These are phyloP conservation scores for Verasper variegatus DNA, from an alignment of 2,113 vertebrate species.

Conservation along the genomic window DNA sequence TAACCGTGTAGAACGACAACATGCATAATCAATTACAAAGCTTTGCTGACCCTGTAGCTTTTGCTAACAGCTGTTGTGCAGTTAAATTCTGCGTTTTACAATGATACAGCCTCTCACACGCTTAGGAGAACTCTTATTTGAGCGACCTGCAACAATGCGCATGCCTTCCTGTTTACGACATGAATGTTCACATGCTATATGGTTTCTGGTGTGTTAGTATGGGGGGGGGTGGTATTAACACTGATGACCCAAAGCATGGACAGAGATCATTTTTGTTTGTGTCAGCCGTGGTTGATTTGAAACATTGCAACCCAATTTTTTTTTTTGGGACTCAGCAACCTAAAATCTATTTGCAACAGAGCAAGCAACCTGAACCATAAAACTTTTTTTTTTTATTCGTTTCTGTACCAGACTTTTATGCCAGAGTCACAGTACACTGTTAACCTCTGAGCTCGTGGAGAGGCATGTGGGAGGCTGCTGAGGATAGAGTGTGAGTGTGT, in stretches of 20 bases:
- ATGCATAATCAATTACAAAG: too few relatives aligned
- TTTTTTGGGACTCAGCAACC: conserved; percentile 43
- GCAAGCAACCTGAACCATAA: conserved; percentile 46
- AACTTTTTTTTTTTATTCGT: conserved; percentile 55
- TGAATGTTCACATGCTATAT: too few relatives aligned
- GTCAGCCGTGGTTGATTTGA: conserved; percentile 34
- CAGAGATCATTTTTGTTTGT: neutral
- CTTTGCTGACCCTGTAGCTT: too few relatives aligned
- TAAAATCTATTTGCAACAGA: conserved; percentile 38
- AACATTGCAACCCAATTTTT: conserved; percentile 41
- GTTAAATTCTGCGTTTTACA: too few relatives aligned
- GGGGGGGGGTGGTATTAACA: too few relatives aligned
- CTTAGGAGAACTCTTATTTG: too few relatives aligned
- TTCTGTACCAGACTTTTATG: conserved; percentile 52
- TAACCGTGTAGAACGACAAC: too few relatives aligned
- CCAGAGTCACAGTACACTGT: conserved; percentile 52
- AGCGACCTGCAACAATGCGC: too few relatives aligned
- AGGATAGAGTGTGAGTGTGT: conserved; percentile 45
- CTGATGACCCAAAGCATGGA: neutral
- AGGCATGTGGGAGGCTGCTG: conserved; percentile 16
- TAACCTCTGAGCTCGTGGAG: conserved; percentile 62
- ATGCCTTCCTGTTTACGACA: too few relatives aligned
- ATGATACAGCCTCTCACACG: too few relatives aligned
- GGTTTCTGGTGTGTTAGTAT: too few relatives aligned
- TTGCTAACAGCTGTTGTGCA: too few relatives aligned